Conservation (phyloP, 1,140 invertebrate genomes). For the Mesaphorura yosii region DNA sequence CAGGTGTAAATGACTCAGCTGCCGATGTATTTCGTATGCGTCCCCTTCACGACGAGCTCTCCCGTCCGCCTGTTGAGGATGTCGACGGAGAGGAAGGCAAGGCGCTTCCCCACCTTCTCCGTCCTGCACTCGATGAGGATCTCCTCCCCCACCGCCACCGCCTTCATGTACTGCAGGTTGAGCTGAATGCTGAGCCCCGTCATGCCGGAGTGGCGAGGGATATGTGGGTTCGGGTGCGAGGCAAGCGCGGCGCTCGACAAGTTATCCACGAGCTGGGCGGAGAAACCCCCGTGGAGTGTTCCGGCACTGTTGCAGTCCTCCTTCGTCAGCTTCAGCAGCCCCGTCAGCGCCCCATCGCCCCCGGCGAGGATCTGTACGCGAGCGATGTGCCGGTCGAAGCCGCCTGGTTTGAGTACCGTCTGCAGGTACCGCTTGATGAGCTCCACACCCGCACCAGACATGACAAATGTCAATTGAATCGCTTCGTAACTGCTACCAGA, state of each 20-base stretch:
- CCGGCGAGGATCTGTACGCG: neutral
- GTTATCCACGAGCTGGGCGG: neutral
- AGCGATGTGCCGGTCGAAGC: too few relatives aligned
- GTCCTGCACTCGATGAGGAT: conserved; percentile 72
- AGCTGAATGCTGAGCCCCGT: conserved; percentile 2
- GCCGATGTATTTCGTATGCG: conserved; percentile 67
- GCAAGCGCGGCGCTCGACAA: conserved; percentile 1
- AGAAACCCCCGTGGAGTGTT: neutral
- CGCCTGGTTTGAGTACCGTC: too few relatives aligned
- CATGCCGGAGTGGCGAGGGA: too few relatives aligned
- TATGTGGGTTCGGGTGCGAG: too few relatives aligned
- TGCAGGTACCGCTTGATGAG: too few relatives aligned
- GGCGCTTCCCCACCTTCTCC: conserved; percentile 57
- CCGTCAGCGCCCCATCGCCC: neutral
- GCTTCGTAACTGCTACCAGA: too few relatives aligned
- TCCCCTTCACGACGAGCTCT: conserved; percentile 58
- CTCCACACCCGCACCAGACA: too few relatives aligned
- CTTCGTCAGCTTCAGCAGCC: neutral
- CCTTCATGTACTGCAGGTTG: conserved; percentile 41
- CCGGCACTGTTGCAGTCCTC: conserved; percentile 2
- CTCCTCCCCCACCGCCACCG: conserved; percentile 60
- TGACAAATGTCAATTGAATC: too few relatives aligned
- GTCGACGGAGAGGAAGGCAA: conserved; percentile 70
- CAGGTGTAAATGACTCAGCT: too few relatives aligned
- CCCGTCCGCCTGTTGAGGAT: conserved; percentile 59